These are phyloP conservation scores for Brachynemurus nebulosus DNA, from an alignment of 2,888 invertebrate genomes.

Conservation along the genomic window DNA sequence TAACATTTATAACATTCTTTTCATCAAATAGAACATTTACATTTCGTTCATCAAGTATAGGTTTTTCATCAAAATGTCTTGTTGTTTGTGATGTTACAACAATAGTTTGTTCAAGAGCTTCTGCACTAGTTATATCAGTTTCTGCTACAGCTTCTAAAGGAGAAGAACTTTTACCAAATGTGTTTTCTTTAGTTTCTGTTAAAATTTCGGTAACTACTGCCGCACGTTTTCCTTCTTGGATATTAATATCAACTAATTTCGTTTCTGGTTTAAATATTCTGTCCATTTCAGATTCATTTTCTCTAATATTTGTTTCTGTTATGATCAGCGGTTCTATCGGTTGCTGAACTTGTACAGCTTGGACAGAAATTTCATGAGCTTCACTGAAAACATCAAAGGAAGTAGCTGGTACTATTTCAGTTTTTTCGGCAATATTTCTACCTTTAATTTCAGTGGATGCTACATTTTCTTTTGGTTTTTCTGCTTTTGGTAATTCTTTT, in stretches of 20 bases:
- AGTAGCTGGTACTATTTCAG: slow-evolving; percentile 11
- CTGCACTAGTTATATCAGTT: slow-evolving; percentile 17
- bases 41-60: slow-evolving; percentile 10
- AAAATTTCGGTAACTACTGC: slow-evolving; percentile 19
- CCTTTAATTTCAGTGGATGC: slow-evolving; percentile 20
- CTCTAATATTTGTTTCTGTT: slow-evolving; percentile 16
- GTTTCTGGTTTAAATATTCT: slow-evolving; percentile 18
- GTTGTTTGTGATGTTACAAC: slow-evolving; percentile 16
- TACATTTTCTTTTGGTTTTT: slow-evolving; percentile 17
- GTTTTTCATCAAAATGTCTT: slow-evolving; percentile 6
- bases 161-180: slow-evolving; percentile 12
- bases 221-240: slow-evolving; percentile 10
- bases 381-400: slow-evolving; percentile 8
- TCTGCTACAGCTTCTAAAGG: slow-evolving; percentile 16
- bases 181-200: slow-evolving; percentile 18
- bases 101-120: slow-evolving; percentile 20
- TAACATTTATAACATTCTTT: slow-evolving; percentile 16
- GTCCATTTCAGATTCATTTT: slow-evolving; percentile 10
- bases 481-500: slow-evolving; percentile 15
- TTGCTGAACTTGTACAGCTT: slow-evolving; percentile 15
- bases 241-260: slow-evolving; percentile 21
- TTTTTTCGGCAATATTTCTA: slow-evolving; percentile 19
- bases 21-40: slow-evolving; percentile 22
- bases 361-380: background rate
- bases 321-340: slow-evolving; percentile 23